phyloP scores from a whole-genome alignment of 2,113 vertebrate genomes.

The Atlantisia rogersi region DNA sequence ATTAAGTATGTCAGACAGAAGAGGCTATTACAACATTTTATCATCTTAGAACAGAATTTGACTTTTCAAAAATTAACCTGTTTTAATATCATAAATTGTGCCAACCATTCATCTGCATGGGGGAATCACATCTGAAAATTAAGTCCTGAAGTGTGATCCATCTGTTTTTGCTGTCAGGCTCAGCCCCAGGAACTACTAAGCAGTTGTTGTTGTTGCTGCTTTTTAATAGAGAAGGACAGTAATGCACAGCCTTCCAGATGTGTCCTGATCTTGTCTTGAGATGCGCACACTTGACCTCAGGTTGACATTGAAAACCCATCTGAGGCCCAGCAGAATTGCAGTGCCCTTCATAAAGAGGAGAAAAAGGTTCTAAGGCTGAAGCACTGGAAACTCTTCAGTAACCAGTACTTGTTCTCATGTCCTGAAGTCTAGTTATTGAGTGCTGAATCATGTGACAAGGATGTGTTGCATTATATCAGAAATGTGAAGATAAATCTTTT shows the following conservation, averaged over 20 bases:
- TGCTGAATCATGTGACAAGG: background rate
- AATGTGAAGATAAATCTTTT: slow-evolving; percentile 26
- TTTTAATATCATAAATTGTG: slow-evolving; percentile 28
- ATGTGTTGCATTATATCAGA: slow-evolving; percentile 21
- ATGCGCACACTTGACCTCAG: slow-evolving; percentile 36
- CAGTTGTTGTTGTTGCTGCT: slow-evolving; percentile 37
- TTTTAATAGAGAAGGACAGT: slow-evolving; percentile 52
- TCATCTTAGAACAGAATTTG: background rate
- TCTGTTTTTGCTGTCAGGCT: slow-evolving; percentile 44
- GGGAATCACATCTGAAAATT: slow-evolving; percentile 59
- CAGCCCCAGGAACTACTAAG: slow-evolving; percentile 57
- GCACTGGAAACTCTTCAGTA: background rate
- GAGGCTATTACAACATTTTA: slow-evolving; percentile 7
- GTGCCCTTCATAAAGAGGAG: background rate
- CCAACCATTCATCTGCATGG: slow-evolving; percentile 28
- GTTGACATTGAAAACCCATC: slow-evolving; percentile 17
- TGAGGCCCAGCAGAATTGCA: background rate
- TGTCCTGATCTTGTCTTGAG: slow-evolving; percentile 31
- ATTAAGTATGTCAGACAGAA: background rate
- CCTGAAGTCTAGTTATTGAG: slow-evolving; percentile 13
- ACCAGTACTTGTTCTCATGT: slow-evolving; percentile 1
- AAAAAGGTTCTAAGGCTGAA: background rate
- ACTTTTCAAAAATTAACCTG: slow-evolving; percentile 30
- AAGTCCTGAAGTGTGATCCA: slow-evolving; percentile 53
- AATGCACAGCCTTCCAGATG: slow-evolving; percentile 41